Evolutionary conservation across 2,113 vertebrate species (phyloP).

Genomic region (Merops nubicus): DNA sequence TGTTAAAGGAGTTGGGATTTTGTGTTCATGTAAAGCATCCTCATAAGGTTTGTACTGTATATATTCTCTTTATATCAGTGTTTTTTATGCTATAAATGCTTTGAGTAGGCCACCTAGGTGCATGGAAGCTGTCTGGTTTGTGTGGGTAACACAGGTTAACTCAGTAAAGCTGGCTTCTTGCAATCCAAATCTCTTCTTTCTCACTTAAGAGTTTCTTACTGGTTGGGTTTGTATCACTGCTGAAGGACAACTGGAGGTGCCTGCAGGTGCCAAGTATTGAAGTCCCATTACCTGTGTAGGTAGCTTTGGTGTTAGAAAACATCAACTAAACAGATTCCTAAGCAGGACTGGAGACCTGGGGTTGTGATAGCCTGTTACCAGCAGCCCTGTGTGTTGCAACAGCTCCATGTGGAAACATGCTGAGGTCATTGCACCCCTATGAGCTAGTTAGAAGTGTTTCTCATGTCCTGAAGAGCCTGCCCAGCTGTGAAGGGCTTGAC

Average conservation of each 20-base stretch:
- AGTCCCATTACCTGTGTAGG: background rate
- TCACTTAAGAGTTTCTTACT: conserved; percentile 42
- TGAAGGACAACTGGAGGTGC: conserved; percentile 6
- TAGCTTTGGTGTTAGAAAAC: background rate
- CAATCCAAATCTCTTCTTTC: background rate
- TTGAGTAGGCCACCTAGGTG: background rate
- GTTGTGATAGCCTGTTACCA: background rate
- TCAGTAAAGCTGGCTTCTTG: background rate
- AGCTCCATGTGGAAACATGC: background rate
- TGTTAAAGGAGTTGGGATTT: conserved; percentile 88
- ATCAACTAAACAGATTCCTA: background rate
- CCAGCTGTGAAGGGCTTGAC: background rate
- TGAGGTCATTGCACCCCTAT: accelerated
- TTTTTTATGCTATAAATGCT: background rate
- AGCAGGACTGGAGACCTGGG: background rate
- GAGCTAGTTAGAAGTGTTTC: background rate
- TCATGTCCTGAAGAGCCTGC: background rate
- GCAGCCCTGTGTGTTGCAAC: background rate
- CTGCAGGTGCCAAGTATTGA: conserved; percentile 27
- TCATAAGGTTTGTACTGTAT: conserved; percentile 81
- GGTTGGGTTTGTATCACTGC: conserved; percentile 3
- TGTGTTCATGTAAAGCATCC: conserved; percentile 91
- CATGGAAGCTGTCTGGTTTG: background rate
- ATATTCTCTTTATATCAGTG: background rate
- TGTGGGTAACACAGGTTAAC: background rate